phyloP scores from a whole-genome alignment of 2,113 vertebrate genomes.

The Colinus virginianus region DNA sequence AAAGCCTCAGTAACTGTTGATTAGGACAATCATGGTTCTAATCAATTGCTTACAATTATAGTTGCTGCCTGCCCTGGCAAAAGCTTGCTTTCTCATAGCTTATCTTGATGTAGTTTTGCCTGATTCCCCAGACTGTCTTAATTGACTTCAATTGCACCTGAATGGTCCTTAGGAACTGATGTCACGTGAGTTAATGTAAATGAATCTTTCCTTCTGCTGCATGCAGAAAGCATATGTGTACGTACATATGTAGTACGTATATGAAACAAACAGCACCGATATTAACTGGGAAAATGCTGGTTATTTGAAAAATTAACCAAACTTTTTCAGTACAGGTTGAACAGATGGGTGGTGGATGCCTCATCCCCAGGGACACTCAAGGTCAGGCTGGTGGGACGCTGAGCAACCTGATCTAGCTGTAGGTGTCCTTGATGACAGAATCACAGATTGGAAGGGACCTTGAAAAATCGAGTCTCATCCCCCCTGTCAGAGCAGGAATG shows the following conservation, averaged over 20 bases:
- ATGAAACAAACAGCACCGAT: background rate
- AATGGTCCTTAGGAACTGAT: background rate
- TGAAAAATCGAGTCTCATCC: no score
- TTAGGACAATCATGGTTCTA: slow-evolving; percentile 25
- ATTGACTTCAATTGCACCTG: background rate
- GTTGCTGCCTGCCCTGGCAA: background rate
- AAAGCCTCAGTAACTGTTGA: slow-evolving; percentile 30
- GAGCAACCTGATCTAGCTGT: no score
- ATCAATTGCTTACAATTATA: slow-evolving; percentile 39
- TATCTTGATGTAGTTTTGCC: slow-evolving; percentile 32
- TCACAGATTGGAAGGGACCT: no score
- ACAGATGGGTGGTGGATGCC: no score
- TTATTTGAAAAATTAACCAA: background rate
- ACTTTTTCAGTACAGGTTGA: background rate
- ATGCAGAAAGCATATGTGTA: background rate
- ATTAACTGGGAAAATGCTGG: background rate
- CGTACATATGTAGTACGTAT: no score
- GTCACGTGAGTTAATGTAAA: background rate
- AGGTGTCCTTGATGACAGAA: no score
- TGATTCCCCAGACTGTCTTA: background rate
- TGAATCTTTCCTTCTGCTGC: background rate
- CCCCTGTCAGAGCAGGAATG: no score
- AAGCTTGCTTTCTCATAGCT: slow-evolving; percentile 18
- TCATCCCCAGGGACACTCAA: no score
- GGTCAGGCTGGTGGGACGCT: no score